Percentiles rank a stretch among this genome's conserved stretches.
phyloP scores from a whole-genome alignment of 2,113 vertebrate genomes.

The Halichoerus grypus region DNA sequence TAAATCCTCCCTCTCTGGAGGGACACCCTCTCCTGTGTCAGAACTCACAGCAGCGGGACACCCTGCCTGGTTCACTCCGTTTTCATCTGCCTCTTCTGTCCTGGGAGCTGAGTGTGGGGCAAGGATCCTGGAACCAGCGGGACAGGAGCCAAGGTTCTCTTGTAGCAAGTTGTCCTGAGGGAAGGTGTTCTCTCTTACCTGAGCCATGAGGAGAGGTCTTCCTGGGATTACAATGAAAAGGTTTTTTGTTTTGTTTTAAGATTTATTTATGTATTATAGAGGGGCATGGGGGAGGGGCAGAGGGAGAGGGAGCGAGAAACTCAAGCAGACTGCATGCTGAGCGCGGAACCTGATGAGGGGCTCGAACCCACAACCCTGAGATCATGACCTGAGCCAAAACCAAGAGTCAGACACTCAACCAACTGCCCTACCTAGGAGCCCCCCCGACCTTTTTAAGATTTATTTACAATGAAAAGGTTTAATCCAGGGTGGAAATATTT shows the following conservation, averaged over 20 bases:
- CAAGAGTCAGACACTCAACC: background rate
- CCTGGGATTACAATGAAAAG: constrained; percentile 77
- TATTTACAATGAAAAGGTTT: constrained; percentile 62
- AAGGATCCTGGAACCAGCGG: background rate
- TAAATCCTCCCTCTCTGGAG: background rate
- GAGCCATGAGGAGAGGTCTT: constrained; percentile 71
- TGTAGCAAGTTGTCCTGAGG: constrained; percentile 41
- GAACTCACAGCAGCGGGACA: background rate
- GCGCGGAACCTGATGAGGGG: rapidly evolving
- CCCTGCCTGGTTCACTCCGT: background rate
- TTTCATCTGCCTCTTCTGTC: background rate
- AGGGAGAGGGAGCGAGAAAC: background rate
- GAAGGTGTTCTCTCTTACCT: constrained; percentile 20
- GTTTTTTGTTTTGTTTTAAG: background rate
- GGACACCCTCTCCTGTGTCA: background rate
- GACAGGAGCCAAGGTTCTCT: constrained; percentile 18
- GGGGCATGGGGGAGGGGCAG: background rate
- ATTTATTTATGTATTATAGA: background rate
- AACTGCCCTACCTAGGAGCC: background rate
- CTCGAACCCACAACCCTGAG: rapidly evolving
- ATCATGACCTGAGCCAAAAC: background rate
- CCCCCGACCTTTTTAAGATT: background rate
- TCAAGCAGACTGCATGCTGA: background rate
- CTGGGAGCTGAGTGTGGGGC: background rate
- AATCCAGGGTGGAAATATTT: constrained; percentile 79